phyloP scores from a whole-genome alignment of 2,888 invertebrate species.

The Drosophila fungiperda region DNA sequence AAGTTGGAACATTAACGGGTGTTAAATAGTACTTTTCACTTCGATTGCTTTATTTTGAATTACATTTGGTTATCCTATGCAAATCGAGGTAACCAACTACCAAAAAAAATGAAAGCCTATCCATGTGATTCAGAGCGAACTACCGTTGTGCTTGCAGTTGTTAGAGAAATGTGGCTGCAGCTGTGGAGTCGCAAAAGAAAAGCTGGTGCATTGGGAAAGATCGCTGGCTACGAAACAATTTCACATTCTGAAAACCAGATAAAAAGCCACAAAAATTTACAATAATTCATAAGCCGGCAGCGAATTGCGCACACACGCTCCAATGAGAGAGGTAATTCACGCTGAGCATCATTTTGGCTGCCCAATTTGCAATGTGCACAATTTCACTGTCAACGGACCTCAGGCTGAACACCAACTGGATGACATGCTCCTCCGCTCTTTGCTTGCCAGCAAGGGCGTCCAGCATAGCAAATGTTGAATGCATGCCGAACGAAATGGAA shows the following conservation, averaged over 20 bases:
- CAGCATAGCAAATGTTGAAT: slow-evolving; percentile 19
- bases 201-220: slow-evolving; percentile 48
- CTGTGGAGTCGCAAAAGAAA: slow-evolving; percentile 36
- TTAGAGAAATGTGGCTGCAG: slow-evolving; percentile 66
- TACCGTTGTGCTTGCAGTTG: slow-evolving; percentile 64
- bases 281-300: slow-evolving; percentile 78
- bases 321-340: slow-evolving; percentile 58
- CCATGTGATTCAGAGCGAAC: slow-evolving; percentile 69
- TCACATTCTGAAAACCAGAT: slow-evolving; percentile 80
- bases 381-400: slow-evolving; percentile 82
- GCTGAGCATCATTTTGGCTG: slow-evolving; percentile 52
- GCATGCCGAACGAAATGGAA: slow-evolving; percentile 68
- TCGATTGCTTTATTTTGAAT: slow-evolving; percentile 23
- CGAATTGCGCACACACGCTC: slow-evolving; percentile 57
- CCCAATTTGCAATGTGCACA: slow-evolving; percentile 67
- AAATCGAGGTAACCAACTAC: slow-evolving; percentile 51
- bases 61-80: slow-evolving; percentile 53
- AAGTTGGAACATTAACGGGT: slow-evolving; percentile 18
- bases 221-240: slow-evolving; percentile 64
- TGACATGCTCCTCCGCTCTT: slow-evolving; percentile 5
- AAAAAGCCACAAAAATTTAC: slow-evolving; percentile 72
- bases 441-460: slow-evolving; percentile 63
- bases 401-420: slow-evolving; percentile 34
- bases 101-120: slow-evolving; percentile 73
- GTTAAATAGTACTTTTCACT: slow-evolving; percentile 36